Evolutionary conservation across 2,797 vertebrate species (phyloP).

Genomic region (Sorex maritimensis): DNA sequence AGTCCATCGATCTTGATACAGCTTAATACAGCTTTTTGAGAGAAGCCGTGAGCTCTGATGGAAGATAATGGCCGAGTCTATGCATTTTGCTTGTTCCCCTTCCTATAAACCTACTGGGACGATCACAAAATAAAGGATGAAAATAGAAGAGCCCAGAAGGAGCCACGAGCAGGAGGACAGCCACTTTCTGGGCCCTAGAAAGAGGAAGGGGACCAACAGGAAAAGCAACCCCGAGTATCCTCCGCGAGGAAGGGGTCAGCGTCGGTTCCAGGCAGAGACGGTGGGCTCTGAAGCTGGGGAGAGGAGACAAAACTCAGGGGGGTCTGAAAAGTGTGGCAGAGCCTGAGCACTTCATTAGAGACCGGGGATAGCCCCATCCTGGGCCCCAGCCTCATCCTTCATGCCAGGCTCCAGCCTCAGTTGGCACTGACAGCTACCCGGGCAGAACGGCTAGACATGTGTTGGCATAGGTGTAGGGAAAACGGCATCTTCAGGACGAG

Average conservation of each 20-base stretch:
- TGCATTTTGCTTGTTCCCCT: background rate
- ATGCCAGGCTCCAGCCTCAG: background rate
- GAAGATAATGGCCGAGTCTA: background rate
- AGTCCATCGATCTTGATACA: background rate
- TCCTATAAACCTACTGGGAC: constrained; percentile 10
- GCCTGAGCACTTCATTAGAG: background rate
- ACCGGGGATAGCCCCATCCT: background rate
- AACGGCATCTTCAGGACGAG: too few species aligned
- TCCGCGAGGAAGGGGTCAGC: background rate
- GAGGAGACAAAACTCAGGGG: background rate
- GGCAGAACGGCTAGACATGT: too few species aligned
- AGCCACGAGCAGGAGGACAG: background rate
- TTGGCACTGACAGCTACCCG: too few species aligned
- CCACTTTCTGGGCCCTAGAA: background rate
- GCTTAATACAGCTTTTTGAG: constrained; percentile 32
- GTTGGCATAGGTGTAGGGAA: too few species aligned
- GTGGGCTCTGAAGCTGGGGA: background rate
- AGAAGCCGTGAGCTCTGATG: constrained; percentile 13
- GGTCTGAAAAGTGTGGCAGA: background rate
- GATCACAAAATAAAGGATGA: background rate
- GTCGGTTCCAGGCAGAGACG: background rate
- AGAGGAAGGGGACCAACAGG: background rate
- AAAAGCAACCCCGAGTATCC: background rate
- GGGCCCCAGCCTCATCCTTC: too few species aligned
- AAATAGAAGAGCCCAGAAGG: background rate